Evolutionary conservation across 1,140 invertebrate genomes (phyloP).

Genomic region (Danaus plexippus): DNA sequence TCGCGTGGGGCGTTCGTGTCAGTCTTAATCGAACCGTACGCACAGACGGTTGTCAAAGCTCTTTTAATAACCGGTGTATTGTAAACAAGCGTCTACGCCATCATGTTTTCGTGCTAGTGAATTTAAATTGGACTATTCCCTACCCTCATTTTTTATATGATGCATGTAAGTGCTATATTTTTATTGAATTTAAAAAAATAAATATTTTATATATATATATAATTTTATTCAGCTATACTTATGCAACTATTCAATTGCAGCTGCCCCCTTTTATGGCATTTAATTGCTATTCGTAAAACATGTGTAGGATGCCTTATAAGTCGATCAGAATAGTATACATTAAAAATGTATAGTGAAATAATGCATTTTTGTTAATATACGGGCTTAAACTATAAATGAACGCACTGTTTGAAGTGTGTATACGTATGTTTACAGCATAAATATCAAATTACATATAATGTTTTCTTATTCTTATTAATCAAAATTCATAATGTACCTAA

Average conservation of each 20-base stretch:
- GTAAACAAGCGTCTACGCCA: constrained; percentile 39
- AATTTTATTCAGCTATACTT: too few relatives aligned
- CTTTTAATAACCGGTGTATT: constrained; percentile 17
- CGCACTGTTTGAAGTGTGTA: too few relatives aligned
- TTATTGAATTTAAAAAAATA: neutral
- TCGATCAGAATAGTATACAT: too few relatives aligned
- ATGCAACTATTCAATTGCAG: too few relatives aligned
- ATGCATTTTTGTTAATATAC: too few relatives aligned
- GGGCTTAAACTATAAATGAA: too few relatives aligned
- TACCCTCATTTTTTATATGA: constrained; percentile 39
- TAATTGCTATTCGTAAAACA: too few relatives aligned
- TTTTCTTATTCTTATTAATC: neutral
- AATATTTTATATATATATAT: too few relatives aligned
- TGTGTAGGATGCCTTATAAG: too few relatives aligned
- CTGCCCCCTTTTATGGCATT: too few relatives aligned
- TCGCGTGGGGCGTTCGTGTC: constrained; percentile 21
- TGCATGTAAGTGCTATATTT: constrained; percentile 57
- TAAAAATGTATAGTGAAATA: too few relatives aligned
- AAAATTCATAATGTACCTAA: constrained; percentile 10
- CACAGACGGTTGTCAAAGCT: constrained; percentile 28
- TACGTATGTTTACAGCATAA: neutral
- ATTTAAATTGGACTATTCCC: constrained; percentile 22
- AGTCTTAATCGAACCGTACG: constrained; percentile 39
- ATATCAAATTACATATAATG: too few relatives aligned
- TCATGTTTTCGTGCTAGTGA: constrained; percentile 49